These are phyloP conservation scores for Nettapus auritus DNA, from an alignment of 2,113 vertebrate species.

Conservation along the genomic window DNA sequence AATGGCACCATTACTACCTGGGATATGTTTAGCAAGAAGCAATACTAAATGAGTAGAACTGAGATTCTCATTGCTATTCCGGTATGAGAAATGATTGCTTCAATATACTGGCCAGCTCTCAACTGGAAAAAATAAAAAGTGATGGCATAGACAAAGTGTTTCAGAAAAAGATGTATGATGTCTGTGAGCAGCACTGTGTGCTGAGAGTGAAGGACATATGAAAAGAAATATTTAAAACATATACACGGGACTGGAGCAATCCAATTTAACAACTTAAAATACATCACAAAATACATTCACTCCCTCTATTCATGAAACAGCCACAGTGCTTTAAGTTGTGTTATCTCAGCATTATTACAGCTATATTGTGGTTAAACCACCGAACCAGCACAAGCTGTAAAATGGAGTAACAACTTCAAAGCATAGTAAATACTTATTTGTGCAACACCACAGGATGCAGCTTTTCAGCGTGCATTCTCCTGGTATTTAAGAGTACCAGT, in stretches of 20 bases:
- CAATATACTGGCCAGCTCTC: neutral
- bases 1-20: neutral
- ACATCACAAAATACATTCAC: neutral
- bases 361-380: neutral
- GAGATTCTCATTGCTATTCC: neutral
- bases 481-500: neutral
- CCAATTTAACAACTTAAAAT: neutral
- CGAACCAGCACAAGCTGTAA: neutral
- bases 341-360: neutral
- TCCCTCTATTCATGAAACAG: neutral
- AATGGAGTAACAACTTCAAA: neutral
- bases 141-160: neutral
- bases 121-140: neutral
- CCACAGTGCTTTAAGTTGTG: neutral
- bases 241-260: neutral
- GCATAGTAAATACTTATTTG: neutral
- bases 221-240: neutral
- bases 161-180: neutral
- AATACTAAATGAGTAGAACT: neutral
- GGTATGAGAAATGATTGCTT: neutral
- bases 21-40: neutral
- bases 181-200: neutral
- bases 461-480: neutral
- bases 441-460: neutral
- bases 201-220: neutral